Evolutionary conservation across 2,113 vertebrate genomes (phyloP), one percentile per base, ranked within the genome.

Genomic region (Myodes glareolus): DNA sequence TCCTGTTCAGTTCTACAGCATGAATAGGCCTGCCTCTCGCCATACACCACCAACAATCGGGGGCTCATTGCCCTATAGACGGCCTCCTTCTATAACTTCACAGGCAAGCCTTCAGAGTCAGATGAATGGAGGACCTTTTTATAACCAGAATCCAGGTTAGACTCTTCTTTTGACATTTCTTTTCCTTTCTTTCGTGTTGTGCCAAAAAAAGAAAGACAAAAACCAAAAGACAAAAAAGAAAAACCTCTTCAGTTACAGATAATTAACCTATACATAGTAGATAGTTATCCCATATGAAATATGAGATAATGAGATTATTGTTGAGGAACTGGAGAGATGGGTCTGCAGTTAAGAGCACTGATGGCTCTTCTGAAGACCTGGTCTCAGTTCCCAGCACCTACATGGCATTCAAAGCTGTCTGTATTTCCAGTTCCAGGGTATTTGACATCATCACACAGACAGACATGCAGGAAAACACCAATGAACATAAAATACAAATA

Each of bases 1-100:
- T 73, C 99, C 99, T 9, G 98, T 99, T 97, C 99, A 99, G 98
- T 99, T 99, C 98, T 99, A 99, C 99, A 99, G 99, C 98, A 99
- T 99, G 99, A 99, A 99, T 97, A 99, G 99, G 94, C 99, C 99
- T 13, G 99, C 91, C 21, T 97, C 99, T 97, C 99, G 98, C 87
- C 99, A 99, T 75, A 99, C 98, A 0, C 98, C 99, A 17, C 98
- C 99, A 1, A 99, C 99, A 94, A 99, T 99, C 85, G 99, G 99
- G 39, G 99, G 99, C 7, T 99, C 99, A 1, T 98, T 99, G 98
- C 99, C 99, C 1, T 99, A 99, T 90, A 99, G 99, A 97, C 99
- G 99, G 4, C 99, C 99, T 96, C 99, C 99, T 17, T 99, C 99
- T 0, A 99, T 99, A 98, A 99, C 99, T 0, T 99, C 99, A 36